Base-by-base conservation (phyloP, 2,113 vertebrate species). In the Perca fluviatilis region DNA sequence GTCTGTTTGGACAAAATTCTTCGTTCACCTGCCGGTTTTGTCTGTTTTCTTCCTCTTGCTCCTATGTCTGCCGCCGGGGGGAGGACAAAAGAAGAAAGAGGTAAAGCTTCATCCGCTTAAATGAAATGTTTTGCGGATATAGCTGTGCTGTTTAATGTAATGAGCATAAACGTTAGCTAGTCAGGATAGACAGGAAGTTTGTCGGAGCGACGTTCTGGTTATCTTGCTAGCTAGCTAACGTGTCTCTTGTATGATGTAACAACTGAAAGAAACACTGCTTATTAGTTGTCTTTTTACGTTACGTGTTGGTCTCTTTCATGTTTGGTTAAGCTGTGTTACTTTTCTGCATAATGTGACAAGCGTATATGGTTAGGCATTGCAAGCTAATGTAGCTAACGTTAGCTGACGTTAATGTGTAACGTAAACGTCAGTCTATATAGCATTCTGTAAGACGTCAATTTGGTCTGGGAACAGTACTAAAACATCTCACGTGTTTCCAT, bases 51-150 rank as follows among this genome's bases (percentile, higher is more conserved):
- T 90, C 9, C 58, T 93, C 2, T 49, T 94, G 36, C 18, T 91
- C 68, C 51, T 91, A 27, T 91, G 89, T 76, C 73, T 92, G 63
- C 89, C 90, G 1, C 72, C 76, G 51, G 92, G 92, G 19, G 93
- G 93, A 88, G 93, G 93, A 33, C 93, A 94, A 18, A 94, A 94
- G 76, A 94, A 94, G 74, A 94, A 94, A 51, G 93, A 94, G 93
- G 93, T 94, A 93, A 88, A 0, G 18, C 1, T 18, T 40, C 0
- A 33, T 9, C 15, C 1, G 0, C 16, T 10, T 25, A 14, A 43
- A 33, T 19, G 2, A 15, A 2, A 14, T 61, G 0, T 74, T 40
- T 5, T 4, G 9, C 3, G 7, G 57, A 19, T 18, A 10, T 62
- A 23, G 6, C 6, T 3, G 33, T 62, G 25, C 2, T 78, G 4